Conservation (phyloP, 2,797 vertebrate genomes). For the Mormyrus hasselquistii region DNA sequence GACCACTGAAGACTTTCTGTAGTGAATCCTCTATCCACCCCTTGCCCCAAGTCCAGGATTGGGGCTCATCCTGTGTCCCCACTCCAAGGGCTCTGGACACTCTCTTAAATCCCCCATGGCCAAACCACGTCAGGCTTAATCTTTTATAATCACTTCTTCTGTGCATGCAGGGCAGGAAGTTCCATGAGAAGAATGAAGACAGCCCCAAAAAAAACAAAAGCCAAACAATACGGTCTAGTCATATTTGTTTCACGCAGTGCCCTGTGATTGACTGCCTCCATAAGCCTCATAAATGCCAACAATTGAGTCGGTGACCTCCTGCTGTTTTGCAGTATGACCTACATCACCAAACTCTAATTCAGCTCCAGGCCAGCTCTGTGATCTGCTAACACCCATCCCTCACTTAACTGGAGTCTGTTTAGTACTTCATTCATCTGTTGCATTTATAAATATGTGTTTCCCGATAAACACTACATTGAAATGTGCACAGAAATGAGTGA, state of each 20-base stretch:
- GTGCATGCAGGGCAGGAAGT: slow-evolving; percentile 50
- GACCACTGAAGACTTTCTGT: neutral
- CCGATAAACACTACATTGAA: neutral
- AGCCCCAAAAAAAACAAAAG: slow-evolving; percentile 49
- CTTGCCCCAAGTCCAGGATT: slow-evolving; percentile 41
- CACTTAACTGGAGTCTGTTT: neutral
- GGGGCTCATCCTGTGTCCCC: slow-evolving; percentile 26
- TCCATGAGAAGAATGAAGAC: slow-evolving; percentile 42
- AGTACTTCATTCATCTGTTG: neutral
- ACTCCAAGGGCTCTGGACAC: slow-evolving; percentile 27
- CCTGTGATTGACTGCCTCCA: neutral
- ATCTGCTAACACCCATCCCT: neutral
- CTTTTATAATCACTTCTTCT: slow-evolving; percentile 49
- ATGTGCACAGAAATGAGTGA: neutral
- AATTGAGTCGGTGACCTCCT: neutral
- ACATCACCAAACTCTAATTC: neutral
- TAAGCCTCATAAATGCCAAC: slow-evolving; percentile 1
- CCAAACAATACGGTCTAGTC: slow-evolving; percentile 35
- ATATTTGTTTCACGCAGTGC: neutral
- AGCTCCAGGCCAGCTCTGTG: neutral
- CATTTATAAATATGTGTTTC: neutral
- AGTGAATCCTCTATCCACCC: slow-evolving; percentile 16
- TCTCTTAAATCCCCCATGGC: slow-evolving; percentile 51
- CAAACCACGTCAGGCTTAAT: slow-evolving; percentile 61
- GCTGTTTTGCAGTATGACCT: neutral